Conservation (phyloP, 2,888 invertebrate species). For the Standfussiana lucernea region DNA sequence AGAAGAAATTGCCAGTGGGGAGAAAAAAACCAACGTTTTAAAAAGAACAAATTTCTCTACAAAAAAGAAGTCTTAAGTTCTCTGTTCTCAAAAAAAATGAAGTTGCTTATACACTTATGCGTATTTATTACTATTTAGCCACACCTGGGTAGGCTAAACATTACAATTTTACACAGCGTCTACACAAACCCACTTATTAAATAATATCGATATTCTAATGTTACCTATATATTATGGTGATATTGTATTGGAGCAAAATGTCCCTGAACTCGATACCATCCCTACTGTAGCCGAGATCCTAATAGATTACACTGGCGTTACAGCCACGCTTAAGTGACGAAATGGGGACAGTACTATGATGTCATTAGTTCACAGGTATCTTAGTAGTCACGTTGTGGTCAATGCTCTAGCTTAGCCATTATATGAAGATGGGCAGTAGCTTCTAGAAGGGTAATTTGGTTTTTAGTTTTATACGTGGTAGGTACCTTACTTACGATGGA, state of each 20-base stretch:
- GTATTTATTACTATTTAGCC: too few relatives aligned
- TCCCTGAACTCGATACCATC: not conserved
- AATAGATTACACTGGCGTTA: constrained; percentile 3
- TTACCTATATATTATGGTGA: not conserved
- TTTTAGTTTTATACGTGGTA: not conserved
- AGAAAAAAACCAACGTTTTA: too few relatives aligned
- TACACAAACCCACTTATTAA: not conserved
- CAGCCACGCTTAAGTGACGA: constrained; percentile 2
- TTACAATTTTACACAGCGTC: not conserved
- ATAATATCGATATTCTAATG: not conserved
- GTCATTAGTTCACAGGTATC: constrained; percentile 27
- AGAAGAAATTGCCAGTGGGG: too few relatives aligned
- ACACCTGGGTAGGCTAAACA: not conserved
- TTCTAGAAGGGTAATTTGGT: constrained; percentile 9
- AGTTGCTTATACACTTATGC: too few relatives aligned
- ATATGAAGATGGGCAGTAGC: not conserved
- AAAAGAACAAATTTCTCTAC: too few relatives aligned
- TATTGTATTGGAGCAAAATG: not conserved
- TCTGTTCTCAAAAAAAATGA: too few relatives aligned
- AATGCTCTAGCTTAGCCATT: not conserved
- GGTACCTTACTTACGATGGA: not conserved
- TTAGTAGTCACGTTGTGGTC: constrained; percentile 18
- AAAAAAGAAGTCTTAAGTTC: too few relatives aligned
- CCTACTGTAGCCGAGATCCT: not conserved
- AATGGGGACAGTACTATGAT: constrained; percentile 19